Conservation (phyloP, 1,140 invertebrate species). For the Drosophila bipectinata region DNA sequence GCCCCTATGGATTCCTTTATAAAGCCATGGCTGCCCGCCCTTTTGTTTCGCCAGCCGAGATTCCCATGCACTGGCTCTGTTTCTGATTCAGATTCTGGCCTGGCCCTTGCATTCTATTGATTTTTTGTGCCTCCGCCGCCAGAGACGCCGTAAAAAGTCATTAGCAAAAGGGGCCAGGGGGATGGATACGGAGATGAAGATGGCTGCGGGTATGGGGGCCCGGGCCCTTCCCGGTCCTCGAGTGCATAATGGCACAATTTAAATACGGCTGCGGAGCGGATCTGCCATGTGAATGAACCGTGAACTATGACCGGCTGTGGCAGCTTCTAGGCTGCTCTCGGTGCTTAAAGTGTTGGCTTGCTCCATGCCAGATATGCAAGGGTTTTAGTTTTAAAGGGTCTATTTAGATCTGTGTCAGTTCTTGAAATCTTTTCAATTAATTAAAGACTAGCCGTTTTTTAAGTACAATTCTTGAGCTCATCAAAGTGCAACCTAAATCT, state of each 20-base stretch:
- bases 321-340: constrained; percentile 24
- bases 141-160: constrained; percentile 75
- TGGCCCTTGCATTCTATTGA: constrained; percentile 72
- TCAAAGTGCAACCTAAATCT: constrained; percentile 4
- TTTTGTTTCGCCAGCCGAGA: constrained; percentile 62
- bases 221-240: constrained; percentile 25
- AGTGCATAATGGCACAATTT: constrained; percentile 81
- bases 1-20: constrained; percentile 8
- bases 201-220: not conserved
- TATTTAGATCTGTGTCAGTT: not conserved
- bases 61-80: constrained; percentile 48
- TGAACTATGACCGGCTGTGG: constrained; percentile 58
- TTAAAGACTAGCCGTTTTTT: too few relatives aligned
- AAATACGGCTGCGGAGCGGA: constrained; percentile 66
- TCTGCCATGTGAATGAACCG: constrained; percentile 74
- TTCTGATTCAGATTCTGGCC: constrained; percentile 27
- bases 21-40: constrained; percentile 20
- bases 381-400: not conserved
- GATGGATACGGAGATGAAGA: not conserved
- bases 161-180: constrained; percentile 52
- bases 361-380: constrained; percentile 13
- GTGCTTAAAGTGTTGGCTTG: constrained; percentile 28
- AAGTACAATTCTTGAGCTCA: not conserved
- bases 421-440: not conserved
- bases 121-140: constrained; percentile 47